Percentiles rank a stretch among this genome's conserved stretches.
phyloP scores from a whole-genome alignment of 1,140 invertebrate genomes.

The Aphelenchoides besseyi region DNA sequence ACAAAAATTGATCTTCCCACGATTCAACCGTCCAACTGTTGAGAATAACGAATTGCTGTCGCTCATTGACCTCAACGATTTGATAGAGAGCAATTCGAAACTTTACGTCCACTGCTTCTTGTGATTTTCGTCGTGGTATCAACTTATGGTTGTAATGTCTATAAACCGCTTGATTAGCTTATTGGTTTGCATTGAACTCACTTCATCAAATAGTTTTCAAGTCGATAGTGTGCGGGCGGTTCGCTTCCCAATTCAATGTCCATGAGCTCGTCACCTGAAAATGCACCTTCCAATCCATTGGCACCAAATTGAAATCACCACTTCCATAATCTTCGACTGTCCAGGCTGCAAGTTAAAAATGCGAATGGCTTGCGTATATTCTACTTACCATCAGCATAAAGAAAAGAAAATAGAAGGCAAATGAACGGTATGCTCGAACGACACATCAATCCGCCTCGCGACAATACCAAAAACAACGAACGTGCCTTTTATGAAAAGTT shows the following conservation, averaged over 20 bases:
- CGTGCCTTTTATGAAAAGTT: no score
- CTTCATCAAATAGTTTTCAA: conserved; percentile 40
- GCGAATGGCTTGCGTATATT: background rate
- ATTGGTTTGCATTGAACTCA: conserved; percentile 1
- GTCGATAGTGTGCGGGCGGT: conserved; percentile 33
- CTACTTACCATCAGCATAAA: background rate
- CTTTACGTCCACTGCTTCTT: conserved; percentile 42
- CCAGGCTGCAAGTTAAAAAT: background rate
- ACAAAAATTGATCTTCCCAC: conserved; percentile 56
- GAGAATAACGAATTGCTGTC: conserved; percentile 54
- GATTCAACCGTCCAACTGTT: conserved; percentile 61
- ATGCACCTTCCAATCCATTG: no score
- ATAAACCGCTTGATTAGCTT: background rate
- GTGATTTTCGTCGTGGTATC: conserved; percentile 29
- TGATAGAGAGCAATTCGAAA: conserved; percentile 56
- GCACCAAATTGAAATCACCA: no score
- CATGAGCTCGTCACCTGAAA: conserved; percentile 32
- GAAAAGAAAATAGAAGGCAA: background rate
- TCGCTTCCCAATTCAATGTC: background rate
- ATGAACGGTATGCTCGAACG: background rate
- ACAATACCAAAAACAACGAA: no score
- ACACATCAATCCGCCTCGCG: no score
- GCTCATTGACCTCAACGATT: conserved; percentile 60
- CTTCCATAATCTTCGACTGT: conserved; percentile 18
- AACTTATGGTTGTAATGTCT: conserved; percentile 34